Evolutionary conservation across 2,888 invertebrate species (phyloP).

Genomic region (Meiosimyza platycephala): DNA sequence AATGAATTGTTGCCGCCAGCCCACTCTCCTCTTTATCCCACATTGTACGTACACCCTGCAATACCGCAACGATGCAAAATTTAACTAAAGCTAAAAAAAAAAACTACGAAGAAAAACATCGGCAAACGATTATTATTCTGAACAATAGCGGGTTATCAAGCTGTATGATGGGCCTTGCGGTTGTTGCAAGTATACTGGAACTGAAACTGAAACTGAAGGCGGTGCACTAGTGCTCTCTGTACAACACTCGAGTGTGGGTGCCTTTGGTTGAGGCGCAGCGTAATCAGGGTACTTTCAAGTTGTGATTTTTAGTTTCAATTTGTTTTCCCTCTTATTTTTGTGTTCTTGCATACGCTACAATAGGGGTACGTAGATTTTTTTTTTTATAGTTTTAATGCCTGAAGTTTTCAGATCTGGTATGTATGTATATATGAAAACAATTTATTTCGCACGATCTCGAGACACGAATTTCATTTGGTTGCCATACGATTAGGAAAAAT

Average conservation of each 20-base stretch:
- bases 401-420: too few relatives aligned
- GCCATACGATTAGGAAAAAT: too few relatives aligned
- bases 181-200: not conserved
- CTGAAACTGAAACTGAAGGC: too few relatives aligned
- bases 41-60: not conserved
- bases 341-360: slow-evolving; percentile 13
- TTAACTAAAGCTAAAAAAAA: not conserved
- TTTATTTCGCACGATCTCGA: too few relatives aligned
- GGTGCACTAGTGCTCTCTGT: not conserved
- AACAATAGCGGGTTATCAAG: slow-evolving; percentile 61
- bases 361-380: too few relatives aligned
- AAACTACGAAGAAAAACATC: not conserved
- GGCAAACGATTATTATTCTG: slow-evolving; percentile 54
- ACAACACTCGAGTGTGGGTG: not conserved
- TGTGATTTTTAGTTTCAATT: slow-evolving; percentile 61
- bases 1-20: too few relatives aligned
- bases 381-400: too few relatives aligned
- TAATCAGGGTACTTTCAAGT: slow-evolving; percentile 62
- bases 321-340: slow-evolving; percentile 38
- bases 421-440: too few relatives aligned
- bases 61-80: not conserved
- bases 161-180: slow-evolving; percentile 41
- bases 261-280: slow-evolving; percentile 50
- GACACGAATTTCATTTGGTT: too few relatives aligned
- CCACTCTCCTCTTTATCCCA: too few relatives aligned